Evolutionary conservation across 2,113 vertebrate genomes (phyloP).

Genomic region (Menura novaehollandiae): DNA sequence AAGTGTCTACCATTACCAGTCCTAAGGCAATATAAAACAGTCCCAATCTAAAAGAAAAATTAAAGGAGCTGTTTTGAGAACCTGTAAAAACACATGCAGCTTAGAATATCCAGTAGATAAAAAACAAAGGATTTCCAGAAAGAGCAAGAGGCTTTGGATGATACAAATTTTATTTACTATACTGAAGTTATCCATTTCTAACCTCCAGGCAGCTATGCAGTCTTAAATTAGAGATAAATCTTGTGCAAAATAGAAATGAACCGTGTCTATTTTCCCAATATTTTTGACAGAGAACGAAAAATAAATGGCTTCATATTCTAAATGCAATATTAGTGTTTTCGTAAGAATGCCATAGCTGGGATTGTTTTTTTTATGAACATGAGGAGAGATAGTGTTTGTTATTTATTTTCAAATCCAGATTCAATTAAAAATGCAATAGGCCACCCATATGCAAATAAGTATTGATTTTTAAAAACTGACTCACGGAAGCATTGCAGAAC

Average conservation of each 20-base stretch:
- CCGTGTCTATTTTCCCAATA: background rate
- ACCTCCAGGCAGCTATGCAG: background rate
- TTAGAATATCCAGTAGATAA: background rate
- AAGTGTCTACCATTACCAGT: background rate
- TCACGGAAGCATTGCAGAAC: background rate
- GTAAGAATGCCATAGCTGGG: background rate
- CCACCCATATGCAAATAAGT: background rate
- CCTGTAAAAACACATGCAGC: background rate
- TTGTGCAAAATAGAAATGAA: background rate
- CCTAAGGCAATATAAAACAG: background rate
- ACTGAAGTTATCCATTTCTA: background rate
- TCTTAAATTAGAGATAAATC: background rate
- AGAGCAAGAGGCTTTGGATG: background rate
- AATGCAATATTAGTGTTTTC: background rate
- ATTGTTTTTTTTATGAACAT: background rate
- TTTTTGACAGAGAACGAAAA: background rate
- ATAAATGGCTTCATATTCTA: background rate
- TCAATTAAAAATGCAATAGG: conserved; percentile 13
- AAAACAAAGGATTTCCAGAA: background rate
- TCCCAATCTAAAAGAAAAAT: background rate
- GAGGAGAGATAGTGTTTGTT: background rate
- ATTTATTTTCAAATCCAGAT: background rate
- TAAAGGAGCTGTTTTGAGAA: background rate
- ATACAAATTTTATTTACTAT: background rate
- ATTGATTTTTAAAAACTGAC: conserved; percentile 22